Conservation (phyloP, 2,113 vertebrate species). For the Sylvietta virens region DNA sequence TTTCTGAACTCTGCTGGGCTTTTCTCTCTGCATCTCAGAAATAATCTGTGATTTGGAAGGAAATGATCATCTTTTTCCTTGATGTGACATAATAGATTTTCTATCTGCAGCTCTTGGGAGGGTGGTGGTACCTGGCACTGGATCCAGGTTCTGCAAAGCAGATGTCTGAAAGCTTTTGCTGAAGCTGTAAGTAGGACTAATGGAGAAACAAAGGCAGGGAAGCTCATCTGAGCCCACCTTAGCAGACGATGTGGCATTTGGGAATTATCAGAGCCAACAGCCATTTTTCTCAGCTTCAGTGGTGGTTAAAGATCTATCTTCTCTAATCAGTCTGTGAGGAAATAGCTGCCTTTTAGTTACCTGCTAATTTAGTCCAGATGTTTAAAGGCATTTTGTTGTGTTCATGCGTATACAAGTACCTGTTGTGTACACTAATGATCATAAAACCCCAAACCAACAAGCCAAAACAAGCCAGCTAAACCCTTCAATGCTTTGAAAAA, state of each 20-base stretch:
- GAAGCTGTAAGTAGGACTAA: neutral
- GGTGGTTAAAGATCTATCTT: neutral
- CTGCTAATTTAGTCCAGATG: neutral
- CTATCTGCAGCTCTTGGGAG: neutral
- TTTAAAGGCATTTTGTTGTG: neutral
- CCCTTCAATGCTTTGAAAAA: neutral
- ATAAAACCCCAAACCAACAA: neutral
- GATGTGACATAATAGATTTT: neutral
- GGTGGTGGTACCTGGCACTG: neutral
- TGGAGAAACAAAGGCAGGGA: neutral
- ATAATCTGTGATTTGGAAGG: neutral
- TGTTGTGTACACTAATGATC: neutral
- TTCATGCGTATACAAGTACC: neutral
- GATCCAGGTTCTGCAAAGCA: neutral
- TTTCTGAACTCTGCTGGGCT: neutral
- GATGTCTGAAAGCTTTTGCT: neutral
- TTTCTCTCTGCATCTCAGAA: neutral
- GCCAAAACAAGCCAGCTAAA: neutral
- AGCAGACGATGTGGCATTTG: neutral
- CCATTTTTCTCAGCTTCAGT: neutral
- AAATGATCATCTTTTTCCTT: neutral
- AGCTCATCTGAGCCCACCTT: neutral
- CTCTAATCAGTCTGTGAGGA: neutral
- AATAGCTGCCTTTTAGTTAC: neutral
- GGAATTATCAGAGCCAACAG: neutral